Percentiles rank a stretch among this genome's conserved stretches.
phyloP scores from a whole-genome alignment of 2,888 invertebrate genomes.

The Drosophila flavopinicola region DNA sequence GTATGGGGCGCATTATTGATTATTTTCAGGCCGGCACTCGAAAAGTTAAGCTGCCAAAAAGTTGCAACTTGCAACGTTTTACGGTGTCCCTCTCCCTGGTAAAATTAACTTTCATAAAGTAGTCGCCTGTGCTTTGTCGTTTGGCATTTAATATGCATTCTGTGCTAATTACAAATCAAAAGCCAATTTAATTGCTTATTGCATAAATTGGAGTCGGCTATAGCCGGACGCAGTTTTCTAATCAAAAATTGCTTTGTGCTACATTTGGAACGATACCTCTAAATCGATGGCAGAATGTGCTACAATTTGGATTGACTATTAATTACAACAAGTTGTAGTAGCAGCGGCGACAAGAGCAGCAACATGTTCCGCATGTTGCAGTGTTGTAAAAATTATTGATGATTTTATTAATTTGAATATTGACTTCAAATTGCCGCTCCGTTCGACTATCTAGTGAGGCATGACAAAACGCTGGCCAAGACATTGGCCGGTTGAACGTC shows the following conservation, averaged over 20 bases:
- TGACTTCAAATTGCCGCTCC: constrained; percentile 64
- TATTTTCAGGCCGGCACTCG: constrained; percentile 50
- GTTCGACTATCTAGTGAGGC: constrained; percentile 2
- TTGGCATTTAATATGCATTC: constrained; percentile 72
- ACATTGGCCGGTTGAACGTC: constrained; percentile 48
- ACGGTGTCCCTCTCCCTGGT: background rate
- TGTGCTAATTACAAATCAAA: constrained; percentile 76
- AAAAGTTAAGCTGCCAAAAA: constrained; percentile 69
- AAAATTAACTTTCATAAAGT: constrained; percentile 33
- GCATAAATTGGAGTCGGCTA: constrained; percentile 63
- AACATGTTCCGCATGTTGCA: constrained; percentile 67
- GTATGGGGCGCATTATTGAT: constrained; percentile 65
- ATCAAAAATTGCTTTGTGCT: constrained; percentile 80
- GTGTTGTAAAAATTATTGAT: constrained; percentile 73
- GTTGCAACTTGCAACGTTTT: constrained; percentile 26
- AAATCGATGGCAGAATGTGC: constrained; percentile 73
- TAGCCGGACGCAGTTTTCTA: constrained; percentile 68
- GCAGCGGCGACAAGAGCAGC: constrained; percentile 54
- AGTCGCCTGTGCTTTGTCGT: constrained; percentile 14
- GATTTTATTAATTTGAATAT: constrained; percentile 81
- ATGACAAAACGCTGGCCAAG: constrained; percentile 72
- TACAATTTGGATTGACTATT: constrained; percentile 78
- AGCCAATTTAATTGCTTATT: constrained; percentile 48
- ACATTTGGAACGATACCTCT: constrained; percentile 67
- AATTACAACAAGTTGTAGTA: constrained; percentile 71